Evolutionary conservation across 2,113 vertebrate species (phyloP), one percentile per base, ranked within the genome.

Genomic region (Daubentonia madagascariensis): DNA sequence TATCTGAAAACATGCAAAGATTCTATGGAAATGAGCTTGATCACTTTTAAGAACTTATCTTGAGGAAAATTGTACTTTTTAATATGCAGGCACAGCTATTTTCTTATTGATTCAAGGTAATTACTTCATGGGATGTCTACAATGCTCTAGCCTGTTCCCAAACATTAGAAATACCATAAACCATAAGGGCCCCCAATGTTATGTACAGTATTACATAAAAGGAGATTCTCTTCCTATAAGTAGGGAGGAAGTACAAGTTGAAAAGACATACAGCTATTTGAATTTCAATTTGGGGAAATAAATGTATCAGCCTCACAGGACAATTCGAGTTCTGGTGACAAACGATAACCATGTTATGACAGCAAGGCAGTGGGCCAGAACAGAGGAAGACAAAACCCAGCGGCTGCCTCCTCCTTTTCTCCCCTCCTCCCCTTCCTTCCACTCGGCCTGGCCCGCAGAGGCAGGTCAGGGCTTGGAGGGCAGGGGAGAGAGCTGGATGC

Each of bases 331-430:
- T 57, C 37, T 18, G 6, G 43, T 11, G 43, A 13, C 40, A 85
- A 87, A n/a, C 12, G 48, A 32, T 2, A 50, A 43, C 43, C 13
- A 6, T 23, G 18, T 37, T 11, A 4, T 12, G 61, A 10, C 8
- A 86, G 11, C 54, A 45, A 18, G 67, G 28, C 68, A 30, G 37
- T 8, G 73, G 45, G 32, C n/a, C 63, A 78, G 48, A 37, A 57
- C 0, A 4, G 14, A 65, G 40, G 45, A 40, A 70, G 13, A 68
- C 4, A n/a, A 37, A 72, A 11, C 1, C 4, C 8, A 4, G 5
- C 0, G 30, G 28, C 76, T 20, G 8, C 14, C 61, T 23, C n/a
- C 37, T 40, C 48, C 52, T 17, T 12, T 14, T 8, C 1, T 28
- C 52, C 22, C 16, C 14, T 17, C 1, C 40, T 30, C 30, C 32